Evolutionary conservation across 2,888 invertebrate species (phyloP).

Genomic region (Drosophila anomelani): DNA sequence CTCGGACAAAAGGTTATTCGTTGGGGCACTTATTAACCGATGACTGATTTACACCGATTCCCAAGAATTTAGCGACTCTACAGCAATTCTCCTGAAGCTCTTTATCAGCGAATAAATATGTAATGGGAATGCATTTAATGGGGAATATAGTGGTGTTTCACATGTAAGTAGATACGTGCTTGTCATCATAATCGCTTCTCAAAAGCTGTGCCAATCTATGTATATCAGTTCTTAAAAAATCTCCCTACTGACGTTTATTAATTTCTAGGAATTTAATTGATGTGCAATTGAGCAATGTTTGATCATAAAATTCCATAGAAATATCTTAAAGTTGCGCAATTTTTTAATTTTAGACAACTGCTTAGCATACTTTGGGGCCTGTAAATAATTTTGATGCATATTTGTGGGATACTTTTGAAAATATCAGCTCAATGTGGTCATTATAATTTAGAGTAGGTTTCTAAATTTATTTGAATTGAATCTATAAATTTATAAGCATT

Average conservation of each 20-base stretch:
- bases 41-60: conserved; percentile 11
- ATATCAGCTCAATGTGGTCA: too few species aligned
- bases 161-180: conserved; percentile 2
- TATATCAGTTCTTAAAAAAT: conserved; percentile 10
- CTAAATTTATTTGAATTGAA: not conserved
- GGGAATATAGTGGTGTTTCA: not conserved
- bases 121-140: not conserved
- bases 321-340: not conserved
- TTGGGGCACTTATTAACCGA: not conserved
- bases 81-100: conserved; percentile 11
- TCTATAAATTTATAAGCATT: too few species aligned
- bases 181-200: not conserved
- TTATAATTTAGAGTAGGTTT: not conserved
- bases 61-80: not conserved
- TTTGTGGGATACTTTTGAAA: conserved; percentile 1
- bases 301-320: not conserved
- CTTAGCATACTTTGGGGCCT: conserved; percentile 28
- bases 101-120: conserved; percentile 17
- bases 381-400: not conserved
- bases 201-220: too few species aligned
- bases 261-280: conserved; percentile 1
- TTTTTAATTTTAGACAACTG: not conserved
- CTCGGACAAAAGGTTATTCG: not conserved
- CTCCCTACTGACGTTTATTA: not conserved
- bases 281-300: not conserved